Conservation (phyloP, 2,888 invertebrate genomes). For the Periphyllus acericola region DNA sequence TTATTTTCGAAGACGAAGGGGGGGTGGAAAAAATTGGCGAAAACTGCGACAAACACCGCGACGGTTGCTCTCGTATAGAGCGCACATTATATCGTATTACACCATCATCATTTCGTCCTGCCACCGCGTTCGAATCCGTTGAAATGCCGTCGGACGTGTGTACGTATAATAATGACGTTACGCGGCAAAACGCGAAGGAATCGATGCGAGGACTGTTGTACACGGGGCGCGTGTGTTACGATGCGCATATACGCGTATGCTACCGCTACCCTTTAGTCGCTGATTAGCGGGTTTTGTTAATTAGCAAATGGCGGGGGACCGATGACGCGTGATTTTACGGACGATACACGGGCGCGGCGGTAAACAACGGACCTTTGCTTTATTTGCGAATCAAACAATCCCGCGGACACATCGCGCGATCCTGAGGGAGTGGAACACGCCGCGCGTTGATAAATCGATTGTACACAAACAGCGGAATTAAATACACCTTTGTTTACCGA, state of each 20-base stretch:
- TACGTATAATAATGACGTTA: neutral
- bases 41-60: neutral
- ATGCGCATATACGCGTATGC: neutral
- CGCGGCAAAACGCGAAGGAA: neutral
- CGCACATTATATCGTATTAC: too few species aligned
- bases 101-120: too few species aligned
- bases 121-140: neutral
- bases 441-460: constrained; percentile 21
- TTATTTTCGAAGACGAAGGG: too few species aligned
- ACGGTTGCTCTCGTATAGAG: neutral
- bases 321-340: constrained; percentile 49
- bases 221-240: neutral
- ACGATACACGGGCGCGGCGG: constrained; percentile 6
- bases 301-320: constrained; percentile 42
- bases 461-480: neutral
- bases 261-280: constrained; percentile 25
- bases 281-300: constrained; percentile 57
- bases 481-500: neutral
- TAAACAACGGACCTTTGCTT: constrained; percentile 41
- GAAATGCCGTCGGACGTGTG: neutral
- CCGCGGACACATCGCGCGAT: constrained; percentile 19
- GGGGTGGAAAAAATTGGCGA: too few species aligned
- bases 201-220: neutral
- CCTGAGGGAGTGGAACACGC: neutral
- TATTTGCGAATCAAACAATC: constrained; percentile 48